Evolutionary conservation across 2,888 invertebrate genomes (phyloP).

Genomic region (Vandiemenella viatica): DNA sequence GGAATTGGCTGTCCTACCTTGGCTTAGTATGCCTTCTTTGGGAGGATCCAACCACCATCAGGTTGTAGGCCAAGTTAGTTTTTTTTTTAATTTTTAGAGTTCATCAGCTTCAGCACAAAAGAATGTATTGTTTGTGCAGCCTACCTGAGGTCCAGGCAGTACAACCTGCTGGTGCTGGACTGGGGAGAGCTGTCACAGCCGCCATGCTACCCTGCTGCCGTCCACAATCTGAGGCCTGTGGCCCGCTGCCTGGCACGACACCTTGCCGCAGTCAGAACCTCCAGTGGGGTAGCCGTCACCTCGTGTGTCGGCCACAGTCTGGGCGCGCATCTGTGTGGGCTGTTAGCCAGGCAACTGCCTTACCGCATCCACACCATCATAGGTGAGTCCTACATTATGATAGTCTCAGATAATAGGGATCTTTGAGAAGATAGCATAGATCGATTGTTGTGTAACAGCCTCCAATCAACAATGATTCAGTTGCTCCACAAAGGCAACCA

Average conservation of each 20-base stretch:
- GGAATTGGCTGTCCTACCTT: too few relatives aligned
- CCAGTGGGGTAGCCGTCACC: constrained; percentile 42
- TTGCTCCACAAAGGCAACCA: too few relatives aligned
- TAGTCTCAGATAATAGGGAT: too few relatives aligned
- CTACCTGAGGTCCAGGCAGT: constrained; percentile 54
- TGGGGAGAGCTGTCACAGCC: constrained; percentile 57
- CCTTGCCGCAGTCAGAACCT: constrained; percentile 43
- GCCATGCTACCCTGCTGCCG: constrained; percentile 60
- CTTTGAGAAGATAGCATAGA: too few relatives aligned
- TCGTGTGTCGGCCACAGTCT: constrained; percentile 60
- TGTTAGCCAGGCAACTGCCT: constrained; percentile 53
- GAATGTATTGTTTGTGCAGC: too few relatives aligned
- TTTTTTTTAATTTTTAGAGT: too few relatives aligned
- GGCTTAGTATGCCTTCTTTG: too few relatives aligned
- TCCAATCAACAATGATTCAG: too few relatives aligned
- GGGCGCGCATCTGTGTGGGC: constrained; percentile 62
- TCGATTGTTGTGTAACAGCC: too few relatives aligned
- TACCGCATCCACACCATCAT: constrained; percentile 60
- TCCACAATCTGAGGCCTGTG: constrained; percentile 56
- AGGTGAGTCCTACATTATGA: constrained; percentile 35
- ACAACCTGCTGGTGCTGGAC: constrained; percentile 62
- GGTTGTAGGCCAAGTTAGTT: too few relatives aligned
- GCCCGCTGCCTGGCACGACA: constrained; percentile 53
- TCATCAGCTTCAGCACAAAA: too few relatives aligned
- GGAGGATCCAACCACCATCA: too few relatives aligned